Base-by-base conservation (phyloP, 1,140 invertebrate genomes). In the Mycetomoellerius zeteki region DNA sequence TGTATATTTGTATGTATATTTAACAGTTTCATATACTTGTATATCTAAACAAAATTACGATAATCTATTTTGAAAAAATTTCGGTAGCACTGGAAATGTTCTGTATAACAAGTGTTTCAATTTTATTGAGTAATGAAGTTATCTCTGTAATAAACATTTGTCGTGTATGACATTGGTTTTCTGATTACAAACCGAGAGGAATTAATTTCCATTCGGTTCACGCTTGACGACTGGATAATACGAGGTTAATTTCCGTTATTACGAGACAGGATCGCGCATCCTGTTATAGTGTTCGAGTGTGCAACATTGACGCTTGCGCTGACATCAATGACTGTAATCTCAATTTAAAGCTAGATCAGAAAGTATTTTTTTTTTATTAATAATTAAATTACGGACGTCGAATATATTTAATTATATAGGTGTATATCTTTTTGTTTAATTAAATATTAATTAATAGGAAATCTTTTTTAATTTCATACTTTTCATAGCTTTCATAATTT, bases 181-280 rank as follows among this genome's bases (percentile, higher is more conserved):
- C 65, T 81, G 65, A 30, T 56, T 81, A 37, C 33, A 50, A 81
- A 21, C 37, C n/a, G 47, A 54, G 65, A 43, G 65, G 50, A 54
- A 72, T 81, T 81, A 71, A 81, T 81, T 81, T 71, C 50, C 64
- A 81, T 81, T 71, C 30, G 33, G 21, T 30, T 81, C 30, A 71
- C 58, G 30, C 65, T 81, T 72, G 65, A 81, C 21, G n/a, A 43
- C 78, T 43, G 30, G 30, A 81, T 81, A 81, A 71, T 71, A 21
- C 16, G 21, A 43, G 50, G 65, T 27, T 71, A 81, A 56, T 81
- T 81, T 72, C 33, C 78, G 30, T 56, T 71, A 58, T 81, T 81
- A 72, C 33, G 58, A 72, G 65, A 24, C 64, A 71, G 21, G 14
- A n/a, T 56, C 33, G 50, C 16, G 8, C 50, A 71, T 71, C 33